Evolutionary conservation across 1,140 invertebrate species (phyloP), one percentile per base, ranked within the genome.

Genomic region (Papilio machaon): DNA sequence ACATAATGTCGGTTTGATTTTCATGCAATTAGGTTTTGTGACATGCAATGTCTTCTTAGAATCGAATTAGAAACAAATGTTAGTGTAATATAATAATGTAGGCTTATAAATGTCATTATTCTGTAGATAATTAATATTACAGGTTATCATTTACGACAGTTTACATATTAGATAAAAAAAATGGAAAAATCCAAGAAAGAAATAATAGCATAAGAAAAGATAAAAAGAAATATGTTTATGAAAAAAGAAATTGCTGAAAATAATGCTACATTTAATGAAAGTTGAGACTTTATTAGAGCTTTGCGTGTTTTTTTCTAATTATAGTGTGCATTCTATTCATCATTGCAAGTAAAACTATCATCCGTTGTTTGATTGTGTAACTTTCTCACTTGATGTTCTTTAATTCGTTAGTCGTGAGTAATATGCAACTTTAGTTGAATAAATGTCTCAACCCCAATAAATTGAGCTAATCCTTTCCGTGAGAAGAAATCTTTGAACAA

Each of bases 1-100:
- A 60, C 38, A 30, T 70, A 80, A 76, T 80, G 79, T 54, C 67
- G 19, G 80, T 80, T 38, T 46, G 79, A 38, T 49, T 78, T 79
- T 67, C 35, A 76, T 49, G 47, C 46, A 7, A 74, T 74, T 76
- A 76, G 47, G 46, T 52, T 76, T 76, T 30, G 46, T 52, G 74
- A 23, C 74, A 76, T 76, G 74, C 74, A 76, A 76, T 52, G 19
- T 76, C 47, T 76, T 76, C 74, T 76, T 10, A 52, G 74, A 76
- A 76, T 19, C 38, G 10, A 11, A 64, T 64, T 64, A 30, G 60
- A 30, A 64, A 15, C 5, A 70, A 38, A 6, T 35, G 64, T 38
- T 15, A 60, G 3, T n/a, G 58, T 60, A 19, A 60, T 60, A 60
- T 60, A n/a, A 60, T 3, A n/a, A 60, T 0, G 15, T 74, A 74